Evolutionary conservation across 1,140 invertebrate genomes (phyloP).

Genomic region (Halictus rubicundus): DNA sequence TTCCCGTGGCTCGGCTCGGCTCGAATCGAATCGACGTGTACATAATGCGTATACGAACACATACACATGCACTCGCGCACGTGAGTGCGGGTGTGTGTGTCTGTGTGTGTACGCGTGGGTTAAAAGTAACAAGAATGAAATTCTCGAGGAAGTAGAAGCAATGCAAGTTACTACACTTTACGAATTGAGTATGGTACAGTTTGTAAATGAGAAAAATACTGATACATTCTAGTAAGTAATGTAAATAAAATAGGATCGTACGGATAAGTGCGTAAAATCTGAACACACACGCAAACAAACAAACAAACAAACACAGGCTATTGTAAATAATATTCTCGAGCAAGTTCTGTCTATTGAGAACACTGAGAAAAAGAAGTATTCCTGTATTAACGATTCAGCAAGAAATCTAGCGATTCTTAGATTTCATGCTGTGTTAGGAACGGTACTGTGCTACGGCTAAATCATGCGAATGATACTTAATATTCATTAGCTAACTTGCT

Average conservation of each 20-base stretch:
- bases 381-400: constrained; percentile 4
- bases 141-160: constrained; percentile 42
- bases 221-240: constrained; percentile 25
- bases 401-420: constrained; percentile 8
- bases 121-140: constrained; percentile 27
- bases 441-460: constrained; percentile 13
- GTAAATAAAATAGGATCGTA: constrained; percentile 51
- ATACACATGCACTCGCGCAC: not conserved
- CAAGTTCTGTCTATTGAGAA: constrained; percentile 43
- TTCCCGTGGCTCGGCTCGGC: constrained; percentile 12
- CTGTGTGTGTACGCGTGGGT: not conserved
- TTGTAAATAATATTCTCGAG: constrained; percentile 38
- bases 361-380: constrained; percentile 2
- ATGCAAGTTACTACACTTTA: constrained; percentile 49
- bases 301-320: not conserved
- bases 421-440: constrained; percentile 7
- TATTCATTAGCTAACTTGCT: constrained; percentile 40
- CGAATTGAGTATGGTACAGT: constrained; percentile 13
- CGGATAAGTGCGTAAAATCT: constrained; percentile 20
- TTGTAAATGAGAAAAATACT: constrained; percentile 21
- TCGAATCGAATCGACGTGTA: constrained; percentile 21
- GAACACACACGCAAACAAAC: not conserved
- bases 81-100: no score
- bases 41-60: constrained; percentile 8
- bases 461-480: constrained; percentile 48